Base-by-base conservation (phyloP, 2,888 invertebrate species). In the Autographa pulchrina region DNA sequence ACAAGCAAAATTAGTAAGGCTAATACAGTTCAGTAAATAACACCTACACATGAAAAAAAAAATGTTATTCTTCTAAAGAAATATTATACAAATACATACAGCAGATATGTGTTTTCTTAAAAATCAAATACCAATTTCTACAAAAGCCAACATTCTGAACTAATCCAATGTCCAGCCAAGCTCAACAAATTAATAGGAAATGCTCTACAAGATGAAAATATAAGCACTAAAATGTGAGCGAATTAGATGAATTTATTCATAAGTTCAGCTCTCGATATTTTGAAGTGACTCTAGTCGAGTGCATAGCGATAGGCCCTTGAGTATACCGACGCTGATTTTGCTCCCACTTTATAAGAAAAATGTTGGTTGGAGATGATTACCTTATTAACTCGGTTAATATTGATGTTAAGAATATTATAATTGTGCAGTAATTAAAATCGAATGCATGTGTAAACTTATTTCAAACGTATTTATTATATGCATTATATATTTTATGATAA, bases 181-280 rank as follows among this genome's bases (percentile, higher is more conserved):
- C 20, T 25, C 14, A 14, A 31, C 14, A 63, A 74, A 63, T 63
- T 65, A n/a, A 63, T 52, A 32, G 25, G 54, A 18, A 60, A 52
- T 11, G 11, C 14, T n/a, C 13, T 13, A 63, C 14, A 13, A 65
- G 41, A 62, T 59, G 65, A 31, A 75, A 78, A 78, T 75, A 74
- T 74, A 68, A 62, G 63, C 67, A 31, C 35, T 60, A 38, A 80
- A 82, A 73, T 68, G 64, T 59, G 14, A 70, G 60, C 58, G 70
- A 79, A 81, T 77, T 74, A 72, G 79, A 43, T 70, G 65, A 68
- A 71, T 79, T 79, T 81, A 75, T 77, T 82, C 79, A 81, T 73
- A 73, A 81, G 73, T 67, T 81, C 32, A 62, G 62, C 62, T 73
- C 71, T 74, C 68, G 65, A 73, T 68, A 41, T 73, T 74, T 75